Evolutionary conservation across 1,140 invertebrate species (phyloP), one percentile per base, ranked within the genome.

Genomic region (Cydia strobilella): DNA sequence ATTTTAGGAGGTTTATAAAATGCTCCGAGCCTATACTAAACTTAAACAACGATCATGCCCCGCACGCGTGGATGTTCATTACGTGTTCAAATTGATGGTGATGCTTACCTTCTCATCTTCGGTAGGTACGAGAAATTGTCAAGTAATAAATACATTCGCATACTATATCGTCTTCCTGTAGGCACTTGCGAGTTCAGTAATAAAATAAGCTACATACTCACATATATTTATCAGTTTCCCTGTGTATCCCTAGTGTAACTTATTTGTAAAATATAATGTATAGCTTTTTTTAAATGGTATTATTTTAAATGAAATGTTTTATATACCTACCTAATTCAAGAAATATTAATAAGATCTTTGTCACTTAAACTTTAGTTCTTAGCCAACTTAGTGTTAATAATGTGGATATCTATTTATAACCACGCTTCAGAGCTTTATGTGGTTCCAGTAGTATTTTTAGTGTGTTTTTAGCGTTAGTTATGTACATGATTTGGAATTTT

Each of bases 91-190:
- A 59, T 59, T 59, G 54, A 59, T 59, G 54, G 9, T 59, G 20
- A 59, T 59, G 54, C 18, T 5, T 23, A 23, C 54, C 18, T 59
- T 18, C 48, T 51, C 48, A 51, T 51, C 45, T 48, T 54, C 54
- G 20, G 20, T 23, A 3, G 18, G 54, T 59, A 59, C 18, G 54
- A n/a, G 18, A 59, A 59, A 23, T 59, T 59, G 54, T 59, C 18
- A 59, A 59, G 20, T 59, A 59, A 59, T 59, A 59, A 59, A 59
- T 59, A 59, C 20, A 59, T 59, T 59, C 54, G 54, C n/a, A 51
- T 18, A 59, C 20, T 59, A 23, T 59, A 59, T 59, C 54, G 54
- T 23, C 9, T 20, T 59, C 54, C 54, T 59, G 54, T 59, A 59
- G 20, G 54, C 9, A 59, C 54, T 23, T 23, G 18, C n/a, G 54